phyloP scores from a whole-genome alignment of 2,113 vertebrate genomes.

The Craseonycteris thonglongyai region DNA sequence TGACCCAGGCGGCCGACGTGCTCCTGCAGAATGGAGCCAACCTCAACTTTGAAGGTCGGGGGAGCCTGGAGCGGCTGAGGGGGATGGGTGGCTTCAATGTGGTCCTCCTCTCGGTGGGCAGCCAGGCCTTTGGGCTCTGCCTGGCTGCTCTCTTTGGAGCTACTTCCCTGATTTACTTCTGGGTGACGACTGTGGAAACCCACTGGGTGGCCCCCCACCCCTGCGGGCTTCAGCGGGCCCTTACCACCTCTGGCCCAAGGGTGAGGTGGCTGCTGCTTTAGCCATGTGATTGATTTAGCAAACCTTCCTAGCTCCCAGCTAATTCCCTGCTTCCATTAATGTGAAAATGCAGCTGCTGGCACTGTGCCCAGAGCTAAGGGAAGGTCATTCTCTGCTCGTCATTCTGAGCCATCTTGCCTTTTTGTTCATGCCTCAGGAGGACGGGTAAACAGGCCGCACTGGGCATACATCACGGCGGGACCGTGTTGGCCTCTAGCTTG shows the following conservation, averaged over 20 bases:
- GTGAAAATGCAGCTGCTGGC: background rate
- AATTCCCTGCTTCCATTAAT: background rate
- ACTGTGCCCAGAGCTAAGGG: background rate
- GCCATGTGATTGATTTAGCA: background rate
- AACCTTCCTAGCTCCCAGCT: background rate
- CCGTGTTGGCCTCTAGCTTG: background rate
- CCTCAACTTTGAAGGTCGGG: conserved; percentile 90
- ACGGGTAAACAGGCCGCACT: no score
- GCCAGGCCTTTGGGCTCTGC: background rate
- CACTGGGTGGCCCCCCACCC: background rate
- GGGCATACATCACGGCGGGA: background rate
- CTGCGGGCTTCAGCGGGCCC: background rate
- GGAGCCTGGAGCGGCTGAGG: background rate
- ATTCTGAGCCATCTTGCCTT: background rate
- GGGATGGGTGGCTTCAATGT: background rate
- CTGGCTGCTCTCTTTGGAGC: background rate
- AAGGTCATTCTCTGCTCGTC: background rate
- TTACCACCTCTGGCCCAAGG: background rate
- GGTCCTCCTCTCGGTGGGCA: background rate
- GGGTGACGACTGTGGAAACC: background rate
- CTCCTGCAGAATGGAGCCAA: conserved; percentile 88
- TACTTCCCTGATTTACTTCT: background rate
- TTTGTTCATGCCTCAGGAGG: background rate
- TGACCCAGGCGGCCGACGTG: conserved; percentile 79
- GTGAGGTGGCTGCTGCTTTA: background rate